These are phyloP conservation scores for Octopus sinensis DNA, from an alignment of 1,140 invertebrate species.

Conservation along the genomic window DNA sequence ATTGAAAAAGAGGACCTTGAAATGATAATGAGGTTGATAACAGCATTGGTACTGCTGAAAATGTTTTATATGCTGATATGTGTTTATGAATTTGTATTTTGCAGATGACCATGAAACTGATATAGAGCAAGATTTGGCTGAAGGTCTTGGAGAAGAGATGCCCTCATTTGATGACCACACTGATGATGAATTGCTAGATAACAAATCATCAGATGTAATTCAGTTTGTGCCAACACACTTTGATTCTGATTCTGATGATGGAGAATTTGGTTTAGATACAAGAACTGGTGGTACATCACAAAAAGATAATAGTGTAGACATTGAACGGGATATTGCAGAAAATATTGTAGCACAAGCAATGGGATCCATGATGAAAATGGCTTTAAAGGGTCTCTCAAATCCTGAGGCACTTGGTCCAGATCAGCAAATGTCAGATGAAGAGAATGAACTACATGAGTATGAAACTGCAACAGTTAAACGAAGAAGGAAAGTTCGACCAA, in stretches of 20 bases:
- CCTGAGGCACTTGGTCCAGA: background rate
- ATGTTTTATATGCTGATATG: too few relatives aligned
- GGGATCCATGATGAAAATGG: conserved; percentile 1
- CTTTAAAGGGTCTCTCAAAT: background rate
- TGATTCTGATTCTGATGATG: conserved; percentile 3
- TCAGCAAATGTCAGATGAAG: background rate
- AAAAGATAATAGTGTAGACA: background rate
- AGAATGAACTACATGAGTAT: background rate
- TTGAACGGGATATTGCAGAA: background rate
- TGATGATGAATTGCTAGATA: background rate
- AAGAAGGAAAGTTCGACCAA: background rate
- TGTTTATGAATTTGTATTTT: background rate
- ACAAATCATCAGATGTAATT: background rate
- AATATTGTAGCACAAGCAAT: background rate
- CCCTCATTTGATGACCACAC: background rate
- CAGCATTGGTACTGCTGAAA: too few relatives aligned
- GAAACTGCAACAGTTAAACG: background rate
- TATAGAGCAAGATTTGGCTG: background rate
- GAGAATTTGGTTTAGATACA: background rate
- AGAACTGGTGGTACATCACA: background rate
- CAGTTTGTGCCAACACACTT: background rate
- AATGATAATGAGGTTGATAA: too few relatives aligned
- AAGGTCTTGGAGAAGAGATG: background rate
- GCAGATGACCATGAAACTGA: background rate
- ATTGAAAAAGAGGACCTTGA: too few relatives aligned